Conservation (phyloP, 30 jellyfish, hydroid and myxozoan genomes). For the Pseudorhiza aurosa region DNA sequence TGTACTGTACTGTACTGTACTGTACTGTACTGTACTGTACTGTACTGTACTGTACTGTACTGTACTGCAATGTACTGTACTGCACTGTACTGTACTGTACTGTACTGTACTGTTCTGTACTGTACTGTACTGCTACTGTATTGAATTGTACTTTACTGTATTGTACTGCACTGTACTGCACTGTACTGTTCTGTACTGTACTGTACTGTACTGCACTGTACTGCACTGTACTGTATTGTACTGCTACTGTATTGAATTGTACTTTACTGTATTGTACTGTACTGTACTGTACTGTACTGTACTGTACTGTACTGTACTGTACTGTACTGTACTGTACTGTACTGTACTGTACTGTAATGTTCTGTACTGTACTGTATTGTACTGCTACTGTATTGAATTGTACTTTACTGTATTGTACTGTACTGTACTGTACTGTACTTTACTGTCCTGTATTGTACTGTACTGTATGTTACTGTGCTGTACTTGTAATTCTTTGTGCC, state of each 20-base stretch:
- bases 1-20: constrained; percentile 11
- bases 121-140: neutral
- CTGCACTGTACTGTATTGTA: too few species aligned
- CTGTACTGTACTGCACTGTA: constrained; percentile 24
- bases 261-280: too few species aligned
- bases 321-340: neutral
- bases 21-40: constrained; percentile 23
- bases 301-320: neutral
- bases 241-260: neutral
- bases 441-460: too few species aligned
- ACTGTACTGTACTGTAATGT: too few species aligned
- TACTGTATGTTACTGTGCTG: too few species aligned
- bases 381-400: too few species aligned
- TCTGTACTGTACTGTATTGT: too few species aligned
- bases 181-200: constrained; percentile 26
- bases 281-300: neutral
- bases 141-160: constrained; percentile 13
- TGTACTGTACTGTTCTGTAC: neutral
- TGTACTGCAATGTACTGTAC: too few species aligned
- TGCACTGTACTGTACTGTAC: constrained; percentile 3
- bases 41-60: constrained; percentile 11
- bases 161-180: constrained; percentile 22
- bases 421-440: too few species aligned
- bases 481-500: neutral
- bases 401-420: too few species aligned